Evolutionary conservation across 2,888 invertebrate species (phyloP), one percentile per base, ranked within the genome.

Genomic region (Pantelozetes paolii): DNA sequence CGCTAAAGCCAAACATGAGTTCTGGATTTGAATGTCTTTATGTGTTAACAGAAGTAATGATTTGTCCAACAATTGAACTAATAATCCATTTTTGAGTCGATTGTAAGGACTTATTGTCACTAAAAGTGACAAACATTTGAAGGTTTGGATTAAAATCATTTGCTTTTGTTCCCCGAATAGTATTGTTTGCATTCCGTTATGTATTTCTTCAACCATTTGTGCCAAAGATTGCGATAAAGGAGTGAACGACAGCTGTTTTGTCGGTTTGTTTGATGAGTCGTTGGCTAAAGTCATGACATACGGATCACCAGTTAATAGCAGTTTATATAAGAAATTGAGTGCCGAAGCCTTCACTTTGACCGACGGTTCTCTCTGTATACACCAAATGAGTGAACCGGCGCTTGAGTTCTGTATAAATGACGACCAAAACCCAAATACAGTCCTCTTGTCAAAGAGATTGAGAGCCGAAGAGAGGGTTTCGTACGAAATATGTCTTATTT

Each of bases 351-450:
- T 71, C 3, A 59, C 74, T 23, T 45, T n/a, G 6, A 32, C 18
- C 1, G 74, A 72, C 2, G 30, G 57, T 26, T 74, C 74, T 32
- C 57, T 72, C 3, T 26, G 8, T 45, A 74, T 62, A 0, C 59
- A 57, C 32, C 28, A 45, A 36, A 74, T 32, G 15, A 62, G 26
- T 28, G 59, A 23, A 15, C 45, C 45, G 11, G 69, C 28, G 28
- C 28, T 23, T 36, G 54, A 54, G 36, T 20, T 40, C 9, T 40
- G 26, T n/a, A 74, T 26, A n/a, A 71, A 74, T 6, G 70, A 36
- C 42, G 74, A 74, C 74, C 74, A 74, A 64, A 71, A 74, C 5
- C 74, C 71, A 32, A 74, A 74, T 32, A 74, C 30, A 1, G 30
- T 26, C 30, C 71, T 23, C 28, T 67, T 74, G 8, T 67, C 74